Base-by-base conservation (phyloP, 2,888 invertebrate genomes). In the Anorthoa munda region DNA sequence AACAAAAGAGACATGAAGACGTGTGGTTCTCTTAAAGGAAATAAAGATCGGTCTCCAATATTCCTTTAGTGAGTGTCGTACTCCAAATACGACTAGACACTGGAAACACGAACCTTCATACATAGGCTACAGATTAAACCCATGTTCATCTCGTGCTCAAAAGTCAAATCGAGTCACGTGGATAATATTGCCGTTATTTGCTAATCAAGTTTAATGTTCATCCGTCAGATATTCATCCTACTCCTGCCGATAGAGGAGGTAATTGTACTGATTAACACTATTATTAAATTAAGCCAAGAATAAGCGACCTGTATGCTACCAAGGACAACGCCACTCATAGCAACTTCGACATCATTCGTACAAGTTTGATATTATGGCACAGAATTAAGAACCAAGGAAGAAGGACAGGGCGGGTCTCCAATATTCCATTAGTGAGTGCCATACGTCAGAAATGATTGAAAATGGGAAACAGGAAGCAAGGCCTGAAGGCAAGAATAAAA, bases 111-210 rank as follows among this genome's bases (percentile, higher is more conserved):
- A n/a, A 64, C 12, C 17, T 45, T 59, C 31, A 31, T 17, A 46
- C 2, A 13, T n/a, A 45, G 5, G 21, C 21, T 11, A 13, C 18
- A 53, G 21, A 39, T 15, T 51, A n/a, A n/a, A 51, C 0, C 53
- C 15, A 46, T 21, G 13, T 4, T 26, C 9, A 15, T 11, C 26
- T 55, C 4, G 12, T 50, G 18, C 13, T 50, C 21, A 58, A 58
- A 46, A 39, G 46, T 74, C 65, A 48, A 58, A 26, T 31, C 58
- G 48, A 23, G 68, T 31, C 65, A 53, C 51, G 21, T 21, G 72
- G 48, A 72, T 70, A 50, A 53, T 61, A 73, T 81, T 59, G 63
- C 61, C 64, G 59, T 81, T 69, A 82, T 81, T 73, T 59, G 76
- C 61, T 31, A 45, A 66, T 82, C 66, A 75, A 66, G 60, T 50